Percentiles rank a stretch among this genome's conserved stretches.
phyloP scores from a whole-genome alignment of 2,113 vertebrate species.

The Crypturellus undulatus region DNA sequence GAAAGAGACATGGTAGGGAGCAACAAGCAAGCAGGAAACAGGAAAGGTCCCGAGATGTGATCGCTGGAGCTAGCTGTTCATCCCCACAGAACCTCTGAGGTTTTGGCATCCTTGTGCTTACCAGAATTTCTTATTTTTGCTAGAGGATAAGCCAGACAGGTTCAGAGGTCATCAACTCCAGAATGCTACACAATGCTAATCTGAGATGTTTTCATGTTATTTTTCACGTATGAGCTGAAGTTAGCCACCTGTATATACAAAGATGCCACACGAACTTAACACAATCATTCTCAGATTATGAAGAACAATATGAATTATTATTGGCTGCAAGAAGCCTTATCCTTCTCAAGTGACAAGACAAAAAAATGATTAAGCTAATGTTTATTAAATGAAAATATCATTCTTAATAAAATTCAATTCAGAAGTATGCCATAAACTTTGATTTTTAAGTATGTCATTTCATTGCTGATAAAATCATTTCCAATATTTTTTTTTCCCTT shows the following conservation, averaged over 20 bases:
- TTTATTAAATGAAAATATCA: not conserved
- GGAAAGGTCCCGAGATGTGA: not conserved
- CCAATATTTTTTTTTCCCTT: not conserved
- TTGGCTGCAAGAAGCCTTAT: not conserved
- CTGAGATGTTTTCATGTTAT: not conserved
- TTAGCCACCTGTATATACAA: not conserved
- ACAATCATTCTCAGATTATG: not conserved
- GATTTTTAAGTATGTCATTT: not conserved
- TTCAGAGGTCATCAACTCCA: not conserved
- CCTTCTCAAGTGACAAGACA: not conserved
- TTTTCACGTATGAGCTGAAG: not conserved
- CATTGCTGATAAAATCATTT: not conserved
- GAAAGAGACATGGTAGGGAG: not conserved
- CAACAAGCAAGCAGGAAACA: accelerated
- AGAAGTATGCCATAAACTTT: not conserved
- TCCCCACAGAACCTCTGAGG: not conserved
- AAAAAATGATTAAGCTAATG: not conserved
- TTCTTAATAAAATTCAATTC: not conserved
- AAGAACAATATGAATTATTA: not conserved
- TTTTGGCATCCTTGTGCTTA: not conserved
- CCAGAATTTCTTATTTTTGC: not conserved
- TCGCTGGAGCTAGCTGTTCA: not conserved
- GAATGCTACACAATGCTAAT: not conserved
- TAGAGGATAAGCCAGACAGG: not conserved
- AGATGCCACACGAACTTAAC: not conserved